Conservation (phyloP, 2,888 invertebrate genomes). For the Acrobasis repandana region DNA sequence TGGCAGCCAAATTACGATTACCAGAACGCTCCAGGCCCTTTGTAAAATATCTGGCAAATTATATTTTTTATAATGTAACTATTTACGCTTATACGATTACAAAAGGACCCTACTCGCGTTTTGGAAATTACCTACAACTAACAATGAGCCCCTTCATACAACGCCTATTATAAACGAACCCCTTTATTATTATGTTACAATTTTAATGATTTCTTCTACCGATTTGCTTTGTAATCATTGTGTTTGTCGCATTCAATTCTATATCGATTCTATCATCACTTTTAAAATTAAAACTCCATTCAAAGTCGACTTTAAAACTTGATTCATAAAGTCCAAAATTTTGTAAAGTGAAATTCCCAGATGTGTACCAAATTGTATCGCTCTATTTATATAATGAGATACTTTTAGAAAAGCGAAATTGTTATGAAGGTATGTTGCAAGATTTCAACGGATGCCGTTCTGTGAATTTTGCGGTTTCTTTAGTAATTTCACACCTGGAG, state of each 20-base stretch:
- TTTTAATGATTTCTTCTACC: slow-evolving; percentile 68
- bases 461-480: not conserved
- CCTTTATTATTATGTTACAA: slow-evolving; percentile 74
- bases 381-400: slow-evolving; percentile 17
- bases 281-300: not conserved
- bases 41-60: slow-evolving; percentile 61
- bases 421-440: slow-evolving; percentile 7
- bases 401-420: slow-evolving; percentile 10
- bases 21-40: slow-evolving; percentile 40
- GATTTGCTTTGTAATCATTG: slow-evolving; percentile 39
- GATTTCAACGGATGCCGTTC: not conserved
- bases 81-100: slow-evolving; percentile 54
- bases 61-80: slow-evolving; percentile 72
- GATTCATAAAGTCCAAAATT: slow-evolving; percentile 1
- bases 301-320: not conserved
- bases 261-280: slow-evolving; percentile 35
- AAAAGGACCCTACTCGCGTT: slow-evolving; percentile 51
- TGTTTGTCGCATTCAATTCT: slow-evolving; percentile 39
- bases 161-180: slow-evolving; percentile 71
- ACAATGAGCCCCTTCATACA: slow-evolving; percentile 64
- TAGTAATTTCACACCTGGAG: not conserved
- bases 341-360: not conserved
- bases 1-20: slow-evolving; percentile 45
- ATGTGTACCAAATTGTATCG: slow-evolving; percentile 15
- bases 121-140: slow-evolving; percentile 64